Base-by-base conservation (phyloP, 2,113 vertebrate species). In the Hoplias malabaricus region DNA sequence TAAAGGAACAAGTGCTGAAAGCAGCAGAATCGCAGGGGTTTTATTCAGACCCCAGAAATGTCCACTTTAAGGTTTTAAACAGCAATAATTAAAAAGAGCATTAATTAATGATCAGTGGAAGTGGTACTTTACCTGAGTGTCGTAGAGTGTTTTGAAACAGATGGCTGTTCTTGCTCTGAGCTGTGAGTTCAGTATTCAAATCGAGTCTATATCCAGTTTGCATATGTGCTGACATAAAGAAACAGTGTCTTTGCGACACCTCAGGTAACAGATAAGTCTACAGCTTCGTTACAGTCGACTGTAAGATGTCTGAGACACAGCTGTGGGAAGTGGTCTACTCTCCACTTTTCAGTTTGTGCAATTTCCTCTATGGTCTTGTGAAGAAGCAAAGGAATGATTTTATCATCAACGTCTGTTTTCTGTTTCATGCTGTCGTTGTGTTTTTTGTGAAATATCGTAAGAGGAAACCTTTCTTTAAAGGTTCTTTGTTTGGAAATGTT, bases 261-360 rank as follows among this genome's bases (percentile, higher is more conserved):
- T 43, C 53, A 31, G 2, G 31, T 13, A 33, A 42, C 16, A 46
- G 40, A 29, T 23, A 21, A 61, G 29, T 36, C 46, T 12, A 10
- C 21, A 10, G 6, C n/a, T 53, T 2, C 2, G n/a, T 10, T 16
- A 23, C n/a, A 7, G 36, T 23, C 23, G 12, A 3, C 11, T 21
- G 16, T 10, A 16, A 21, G 29, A 63, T 74, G 34, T 23, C 19
- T 34, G 42, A 50, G 13, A 48, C 25, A 34, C 59, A 63, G 23
- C 7, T 5, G 48, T 23, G 29, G 57, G 71, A 74, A 74, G 57
- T 74, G 40, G 71, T 74, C 7, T 23, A 7, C 29, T 34, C 16
- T 13, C 2, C 8, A 56, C 2, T 21, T 38, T n/a, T 42, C 69
- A 38, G 2, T 40, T 54, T 40, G 7, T 56, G 48, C 8, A 56